These are phyloP conservation scores for Chloromyia formosa DNA, from an alignment of 2,888 invertebrate genomes.

Conservation along the genomic window DNA sequence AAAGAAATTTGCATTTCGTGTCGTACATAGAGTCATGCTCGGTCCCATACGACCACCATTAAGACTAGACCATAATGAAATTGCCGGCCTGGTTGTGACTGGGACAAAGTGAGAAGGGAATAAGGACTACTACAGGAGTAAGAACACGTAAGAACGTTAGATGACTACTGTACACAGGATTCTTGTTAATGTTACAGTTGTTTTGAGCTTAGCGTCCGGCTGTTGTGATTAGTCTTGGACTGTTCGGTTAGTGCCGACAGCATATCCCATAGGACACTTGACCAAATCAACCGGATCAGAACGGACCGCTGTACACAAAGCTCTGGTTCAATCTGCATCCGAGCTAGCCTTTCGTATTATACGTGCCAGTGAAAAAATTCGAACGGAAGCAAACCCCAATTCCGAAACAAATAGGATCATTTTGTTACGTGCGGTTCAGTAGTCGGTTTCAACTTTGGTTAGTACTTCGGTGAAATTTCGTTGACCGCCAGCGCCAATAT, in stretches of 20 bases:
- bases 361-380: conserved; percentile 7
- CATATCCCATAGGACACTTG: conserved; percentile 37
- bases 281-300: conserved; percentile 11
- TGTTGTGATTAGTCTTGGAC: conserved; percentile 29
- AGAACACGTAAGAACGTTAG: conserved; percentile 21
- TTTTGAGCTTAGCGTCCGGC: conserved; percentile 27
- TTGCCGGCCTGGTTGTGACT: background rate
- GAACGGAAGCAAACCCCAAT: conserved; percentile 20
- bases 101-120: conserved; percentile 28
- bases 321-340: background rate
- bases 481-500: background rate
- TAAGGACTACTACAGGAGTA: conserved; percentile 35
- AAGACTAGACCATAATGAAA: conserved; percentile 28
- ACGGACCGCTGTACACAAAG: conserved; percentile 8
- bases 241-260: conserved; percentile 12
- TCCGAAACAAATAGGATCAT: background rate
- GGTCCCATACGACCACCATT: conserved; percentile 25
- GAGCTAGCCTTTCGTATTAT: background rate
- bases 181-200: conserved; percentile 32
- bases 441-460: background rate
- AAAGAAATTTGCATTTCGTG: conserved; percentile 41
- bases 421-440: conserved; percentile 30
- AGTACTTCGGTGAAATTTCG: background rate
- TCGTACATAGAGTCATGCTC: conserved; percentile 39
- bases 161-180: conserved; percentile 27